Conservation (phyloP, 2,888 invertebrate genomes). For the Epinotia nisella region DNA sequence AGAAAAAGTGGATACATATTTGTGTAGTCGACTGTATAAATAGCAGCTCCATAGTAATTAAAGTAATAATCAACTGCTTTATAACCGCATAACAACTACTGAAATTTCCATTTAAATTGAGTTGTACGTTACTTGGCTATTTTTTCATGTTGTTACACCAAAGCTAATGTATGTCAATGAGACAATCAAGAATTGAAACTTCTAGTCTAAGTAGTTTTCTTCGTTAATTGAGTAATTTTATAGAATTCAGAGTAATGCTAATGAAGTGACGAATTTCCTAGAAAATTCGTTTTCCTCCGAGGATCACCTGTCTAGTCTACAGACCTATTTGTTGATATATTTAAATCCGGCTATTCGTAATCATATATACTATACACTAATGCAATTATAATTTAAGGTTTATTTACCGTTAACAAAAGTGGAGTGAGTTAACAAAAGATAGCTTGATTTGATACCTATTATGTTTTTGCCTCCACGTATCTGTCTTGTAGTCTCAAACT, state of each 20-base stretch:
- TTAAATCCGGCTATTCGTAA: background rate
- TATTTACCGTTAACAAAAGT: no score
- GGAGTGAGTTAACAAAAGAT: no score
- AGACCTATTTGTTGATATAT: background rate
- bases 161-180: background rate
- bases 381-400: no score
- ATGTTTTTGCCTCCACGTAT: no score
- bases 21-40: constrained; percentile 40
- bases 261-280: background rate
- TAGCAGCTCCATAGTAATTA: constrained; percentile 45
- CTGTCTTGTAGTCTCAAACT: no score
- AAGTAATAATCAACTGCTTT: constrained; percentile 8
- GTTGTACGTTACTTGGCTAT: background rate
- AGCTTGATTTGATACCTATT: no score
- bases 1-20: no score
- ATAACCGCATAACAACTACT: background rate
- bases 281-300: background rate
- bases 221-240: background rate
- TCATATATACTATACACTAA: no score
- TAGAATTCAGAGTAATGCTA: background rate
- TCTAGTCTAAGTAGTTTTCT: background rate
- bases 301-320: background rate
- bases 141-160: background rate
- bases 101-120: constrained; percentile 21
- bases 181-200: background rate